Evolutionary conservation across 1,140 invertebrate genomes (phyloP), one percentile per base, ranked within the genome.

Genomic region (Drosophila tropicalis): DNA sequence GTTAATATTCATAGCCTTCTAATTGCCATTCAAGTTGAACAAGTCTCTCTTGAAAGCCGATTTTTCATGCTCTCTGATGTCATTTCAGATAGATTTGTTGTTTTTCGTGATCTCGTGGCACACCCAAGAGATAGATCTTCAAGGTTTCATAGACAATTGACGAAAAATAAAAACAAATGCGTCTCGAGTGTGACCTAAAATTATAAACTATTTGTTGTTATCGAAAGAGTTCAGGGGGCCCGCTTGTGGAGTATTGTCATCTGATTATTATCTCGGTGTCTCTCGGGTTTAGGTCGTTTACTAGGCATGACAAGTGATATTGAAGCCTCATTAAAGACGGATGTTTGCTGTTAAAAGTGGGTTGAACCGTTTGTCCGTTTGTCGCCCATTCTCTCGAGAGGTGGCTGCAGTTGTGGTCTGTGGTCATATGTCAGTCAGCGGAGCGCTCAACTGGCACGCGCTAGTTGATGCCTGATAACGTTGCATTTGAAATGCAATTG

Each of bases 21-120:
- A 77, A 77, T 77, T 79, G 84, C 64, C 75, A 69, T 81, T 79
- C 83, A 86, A 86, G 84, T 86, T 83, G 84, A 86, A 87, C 82
- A 69, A 69, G 82, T 72, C 60, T 32, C 71, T 57, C 13, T 51
- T 10, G 6, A 51, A 81, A 67, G 76, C 68, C 36, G 10, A 13
- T 39, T 57, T 76, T 62, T 58, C 51, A 56, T 40, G 10, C 47
- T 60, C 68, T 82, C 69, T 81, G 82, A 86, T 86, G 82, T 86
- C 82, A 76, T 76, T 74, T 72, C 32, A 9, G 5, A 17, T 47
- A 13, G 40, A 13, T 67, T 70, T 56, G 74, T 74, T 77, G 75
- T 51, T 47, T 0, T 47, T 51, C 17, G 9, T 77, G 74, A 77
- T 77, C 75, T 77, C 75, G 71, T 56, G 61, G 55, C 74, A 66